Conservation (phyloP, 2,113 vertebrate genomes). For the Leptodactylus fuscus region DNA sequence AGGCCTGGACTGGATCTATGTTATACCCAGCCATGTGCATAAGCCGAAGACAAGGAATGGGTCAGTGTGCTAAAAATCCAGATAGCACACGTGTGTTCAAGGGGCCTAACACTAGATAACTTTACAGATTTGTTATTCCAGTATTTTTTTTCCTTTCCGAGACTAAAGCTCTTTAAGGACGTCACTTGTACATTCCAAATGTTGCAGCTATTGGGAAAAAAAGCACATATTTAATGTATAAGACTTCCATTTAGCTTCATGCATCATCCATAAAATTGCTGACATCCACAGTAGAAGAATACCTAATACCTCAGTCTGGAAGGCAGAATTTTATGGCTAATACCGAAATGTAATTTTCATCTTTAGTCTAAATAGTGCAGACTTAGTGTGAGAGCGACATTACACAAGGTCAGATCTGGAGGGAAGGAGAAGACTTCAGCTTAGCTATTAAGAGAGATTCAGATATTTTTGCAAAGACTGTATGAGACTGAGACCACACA, state of each 20-base stretch:
- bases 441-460: neutral
- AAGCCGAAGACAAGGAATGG: no score
- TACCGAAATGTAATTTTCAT: neutral
- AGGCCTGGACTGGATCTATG: no score
- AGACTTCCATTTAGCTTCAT: neutral
- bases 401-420: neutral
- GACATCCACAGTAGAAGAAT: neutral
- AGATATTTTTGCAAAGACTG: no score
- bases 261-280: constrained; percentile 5
- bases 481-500: no score
- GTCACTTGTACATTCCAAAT: no score
- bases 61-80: no score
- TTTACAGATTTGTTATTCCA: neutral
- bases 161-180: neutral
- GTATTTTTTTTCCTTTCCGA: neutral
- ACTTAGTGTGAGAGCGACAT: neutral
- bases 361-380: constrained; percentile 8
- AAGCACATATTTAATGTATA: neutral
- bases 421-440: neutral
- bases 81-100: no score
- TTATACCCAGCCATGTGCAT: no score
- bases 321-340: constrained; percentile 8
- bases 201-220: neutral
- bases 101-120: no score
- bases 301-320: neutral